Base-by-base conservation (phyloP, 2,797 vertebrate species). In the Sylvilagus floridanus region DNA sequence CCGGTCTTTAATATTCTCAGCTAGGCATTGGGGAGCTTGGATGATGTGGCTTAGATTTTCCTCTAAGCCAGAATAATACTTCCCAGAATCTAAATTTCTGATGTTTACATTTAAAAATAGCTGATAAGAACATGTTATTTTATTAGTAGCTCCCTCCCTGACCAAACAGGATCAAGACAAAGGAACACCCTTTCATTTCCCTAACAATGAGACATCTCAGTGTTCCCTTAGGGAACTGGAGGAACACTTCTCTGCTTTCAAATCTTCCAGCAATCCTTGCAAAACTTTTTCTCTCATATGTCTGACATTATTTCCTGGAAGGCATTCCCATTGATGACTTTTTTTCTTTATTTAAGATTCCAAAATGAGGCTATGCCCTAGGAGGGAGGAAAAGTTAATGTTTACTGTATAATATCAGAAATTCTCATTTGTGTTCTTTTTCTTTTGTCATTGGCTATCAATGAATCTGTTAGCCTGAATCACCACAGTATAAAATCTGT, bases 81-180 rank as follows among this genome's bases (percentile, higher is more conserved):
- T 73, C 60, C n/a, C 65, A 63, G 30, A 93, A 90, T 84, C 30
- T 85, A 91, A 82, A 30, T 88, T 90, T 88, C 65, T 71, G 81
- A 72, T 71, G 6, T 75, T 65, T 84, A 78, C 50, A 52, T 47
- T 52, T 52, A 63, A 66, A 32, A 84, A 68, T 13, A 82, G 19
- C 37, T 92, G 12, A 30, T 87, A 90, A 91, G 47, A 75, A 2
- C 42, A 71, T 65, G 1, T 75, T 81, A 22, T 66, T 84, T 75
- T 50, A 76, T 84, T 42, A 86, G 32, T 42, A 89, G 13, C 62
- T 89, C 30, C 52, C 76, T 84, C 17, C 57, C 62, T 87, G 62
- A 72, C 32, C 35, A 85, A 88, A 13, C 11, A 93, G 24, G 14
- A 28, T 90, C n/a, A 91, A 83, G 52, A 69, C 11, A 3, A 71